Evolutionary conservation across 2,113 vertebrate species (phyloP).

Genomic region (Rhizomys pruinosus): DNA sequence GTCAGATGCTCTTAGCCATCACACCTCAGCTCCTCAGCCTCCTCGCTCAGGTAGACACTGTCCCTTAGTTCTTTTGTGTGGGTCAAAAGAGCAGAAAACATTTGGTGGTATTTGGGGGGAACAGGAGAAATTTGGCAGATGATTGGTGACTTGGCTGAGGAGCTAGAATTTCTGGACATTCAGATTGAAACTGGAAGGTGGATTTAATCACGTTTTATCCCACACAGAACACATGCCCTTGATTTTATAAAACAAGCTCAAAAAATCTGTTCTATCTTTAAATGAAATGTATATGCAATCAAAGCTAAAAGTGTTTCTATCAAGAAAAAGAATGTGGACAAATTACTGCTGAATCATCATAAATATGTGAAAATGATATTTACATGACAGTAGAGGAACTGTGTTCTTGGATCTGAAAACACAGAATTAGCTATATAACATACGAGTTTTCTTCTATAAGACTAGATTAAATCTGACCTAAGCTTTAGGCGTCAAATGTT

Average conservation of each 20-base stretch:
- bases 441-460: conserved; percentile 22
- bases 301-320: conserved; percentile 45
- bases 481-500: not conserved
- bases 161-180: conserved; percentile 34
- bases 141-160: not conserved
- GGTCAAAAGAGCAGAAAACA: not conserved
- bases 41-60: not conserved
- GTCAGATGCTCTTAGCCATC: not conserved
- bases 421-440: not conserved
- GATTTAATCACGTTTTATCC: not conserved
- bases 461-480: not conserved
- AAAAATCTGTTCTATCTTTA: conserved; percentile 12
- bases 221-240: conserved; percentile 19
- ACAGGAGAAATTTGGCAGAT: not conserved
- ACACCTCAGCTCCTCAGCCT: not conserved
- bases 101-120: not conserved
- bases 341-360: conserved; percentile 30
- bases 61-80: not conserved
- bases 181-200: not conserved
- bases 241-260: not conserved
- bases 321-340: not conserved
- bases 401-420: conserved; percentile 26
- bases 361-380: conserved; percentile 29
- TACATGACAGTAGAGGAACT: not conserved
- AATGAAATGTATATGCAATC: not conserved